Evolutionary conservation across 64 coral and sea anemone species (phyloP), one percentile per base, ranked within the genome.

Genomic region (Porites lutea): DNA sequence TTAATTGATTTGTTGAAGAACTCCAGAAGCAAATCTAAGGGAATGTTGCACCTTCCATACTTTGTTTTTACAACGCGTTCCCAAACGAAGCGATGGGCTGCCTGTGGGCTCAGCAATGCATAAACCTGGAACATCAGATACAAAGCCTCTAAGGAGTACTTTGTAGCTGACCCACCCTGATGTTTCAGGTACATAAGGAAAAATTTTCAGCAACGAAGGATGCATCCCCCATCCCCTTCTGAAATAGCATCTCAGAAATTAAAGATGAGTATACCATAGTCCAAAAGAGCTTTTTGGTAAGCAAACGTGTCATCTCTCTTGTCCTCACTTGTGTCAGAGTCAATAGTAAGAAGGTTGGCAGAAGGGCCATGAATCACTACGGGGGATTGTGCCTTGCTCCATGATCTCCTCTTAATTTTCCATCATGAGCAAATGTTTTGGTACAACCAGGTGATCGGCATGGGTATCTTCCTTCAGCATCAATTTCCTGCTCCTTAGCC

Each of bases 391-490:
- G 81, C 11, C 59, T 16, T 6, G 70, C 59, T 85, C 94, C 92
- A 86, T 98, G 83, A 4, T 98, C 64, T 84, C 62, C 83, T 64
- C 85, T 91, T 51, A 92, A 2, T 18, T 98, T 98, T 63, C 92
- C 96, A 94, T 91, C 89, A 88, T 98, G 92, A 7, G 92, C 96
- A 79, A 98, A 98, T 50, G 92, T 94, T 85, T 92, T 98, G 50
- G n/a, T n/a, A 72, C 96, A 98, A 13, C 92, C 92, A 85, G 78
- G 96, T 59, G 66, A 85, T 44, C 96, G 83, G 62, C 96, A 98
- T 2, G 86, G 85, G 55, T 79, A 98, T 22, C 92, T 74, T 50
- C 96, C 92, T 51, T 94, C 58, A 53, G 71, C 51, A 62, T 87
- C 88, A 16, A 96, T 65, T 10, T 77, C n/a, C 8, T 89, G 58